Base-by-base conservation (phyloP, 2,797 vertebrate genomes). In the Neosalanx taihuensis region DNA sequence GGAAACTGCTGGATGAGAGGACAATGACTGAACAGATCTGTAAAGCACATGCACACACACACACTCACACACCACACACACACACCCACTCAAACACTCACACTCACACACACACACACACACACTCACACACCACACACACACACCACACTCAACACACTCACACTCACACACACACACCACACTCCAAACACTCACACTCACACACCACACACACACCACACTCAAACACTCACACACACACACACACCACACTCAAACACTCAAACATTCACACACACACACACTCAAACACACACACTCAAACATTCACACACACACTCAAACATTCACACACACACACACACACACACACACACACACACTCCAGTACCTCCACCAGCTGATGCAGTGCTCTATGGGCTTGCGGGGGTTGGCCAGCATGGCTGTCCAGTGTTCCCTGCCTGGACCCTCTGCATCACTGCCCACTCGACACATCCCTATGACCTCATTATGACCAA, bases 401-500 rank as follows among this genome's bases (percentile, higher is more conserved):
- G 96, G 96, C 76, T 97, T 96, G 71, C 96, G 95, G 13, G 96
- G 96, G 72, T 97, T 97, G 33, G 93, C 94, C 91, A 98, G 75
- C 96, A 98, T 98, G 90, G 95, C 95, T 0, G 90, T 82, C 96
- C 96, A 97, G 92, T 98, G 96, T 82, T 97, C 96, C 17, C 96
- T 92, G 65, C 95, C 96, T 0, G 94, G 94, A 15, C 94, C 94
- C 0, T 96, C 94, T 0, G 94, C 93, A 0, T 95, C 95, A 1
- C 94, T 94, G 75, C 96, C 96, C 83, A 97, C 94, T 17, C 94
- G 94, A 78, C 95, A 97, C 92, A 97, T 95, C 49, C 96, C 96
- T 33, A 97, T 98, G 77, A 98, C 96, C 91, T 97, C 96, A 13
- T 97, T 98, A 91, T 98, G 96, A 74, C 96, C 96, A 1, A 98